Base-by-base conservation (phyloP, 2,888 invertebrate species). In the Drosophila niveifrons region DNA sequence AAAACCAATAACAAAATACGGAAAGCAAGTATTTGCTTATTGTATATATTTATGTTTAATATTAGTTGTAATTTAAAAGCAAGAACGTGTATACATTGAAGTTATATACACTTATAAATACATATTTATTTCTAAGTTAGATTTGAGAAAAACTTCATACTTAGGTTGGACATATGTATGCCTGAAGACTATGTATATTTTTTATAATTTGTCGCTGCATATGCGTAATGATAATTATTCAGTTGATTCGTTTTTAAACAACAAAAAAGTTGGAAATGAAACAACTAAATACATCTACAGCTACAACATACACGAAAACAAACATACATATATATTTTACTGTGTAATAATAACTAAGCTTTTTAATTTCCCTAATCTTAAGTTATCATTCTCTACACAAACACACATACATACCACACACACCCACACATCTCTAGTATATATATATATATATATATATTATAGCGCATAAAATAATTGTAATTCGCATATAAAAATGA, bases 41-140 rank as follows among this genome's bases (percentile, higher is more conserved):
- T 83, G 82, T 83, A 83, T 39, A 83, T 83, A 82, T 83, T 78
- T 81, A 83, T 88, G 79, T 80, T 88, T 72, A 75, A 88, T 65
- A 62, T 65, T 57, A 71, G 69, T 8, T 82, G 78, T 88, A 82
- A 82, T 78, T 87, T 82, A 75, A 84, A 67, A 74, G 4, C 17
- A 47, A 63, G 28, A 36, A 44, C 39, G 61, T 41, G 52, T 43
- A 66, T 61, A 57, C 11, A 50, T 39, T 11, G 46, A 15, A 72
- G 4, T 4, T 41, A 44, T 28, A 53, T 67, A 57, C 55, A 46
- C 28, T 46, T 28, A 55, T 47, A 57, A 61, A 46, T 52, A 66
- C 61, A 56, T 64, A 72, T 64, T 53, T 58, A 72, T 51, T 58
- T 15, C 34, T 79, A 75, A 75, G 75, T 39, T 75, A 66, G 48